Base-by-base conservation (phyloP, 2,888 invertebrate genomes). In the Eumacrocentrus americanus region DNA sequence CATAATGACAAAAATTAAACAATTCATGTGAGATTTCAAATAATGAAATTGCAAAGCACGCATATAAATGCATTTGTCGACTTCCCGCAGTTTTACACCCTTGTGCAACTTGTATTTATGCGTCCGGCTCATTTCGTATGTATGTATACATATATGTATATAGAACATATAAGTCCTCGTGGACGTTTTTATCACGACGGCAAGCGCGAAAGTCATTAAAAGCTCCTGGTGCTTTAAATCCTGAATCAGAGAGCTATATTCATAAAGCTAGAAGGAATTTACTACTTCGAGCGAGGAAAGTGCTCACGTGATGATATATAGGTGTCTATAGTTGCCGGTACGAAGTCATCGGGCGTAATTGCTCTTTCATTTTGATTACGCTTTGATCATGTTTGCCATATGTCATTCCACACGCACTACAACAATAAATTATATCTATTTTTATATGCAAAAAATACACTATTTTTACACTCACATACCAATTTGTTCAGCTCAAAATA, bases 181-280 rank as follows among this genome's bases (percentile, higher is more conserved):
- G 37, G 63, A 63, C 55, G 59, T 64, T 55, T 70, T 68, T 69
- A 69, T 72, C 61, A 67, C 66, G 65, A 68, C 70, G 70, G 23
- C 37, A 72, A 65, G 65, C 69, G 64, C 64, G 53, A 56, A 62
- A 64, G 64, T 61, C 70, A 68, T 71, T 68, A 69, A 68, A 66
- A 52, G 59, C 60, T 51, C 57, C 11, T 18, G 18, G 51, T 60
- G 35, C 50, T 48, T 69, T 76, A 74, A 76, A 77, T 75, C 68
- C 72, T 70, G 70, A 78, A 77, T 76, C 72, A 70, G 69, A 58
- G 68, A 70, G 35, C 54, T 52, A 61, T 67, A 67, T 71, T 72
- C 72, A 65, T 72, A 72, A 75, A 74, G 67, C 61, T 54, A 58
- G 9, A 44, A 34, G 22, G 38, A 53, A 58, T 58, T 58, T 53